Evolutionary conservation across 35 echinoderm and acorn worm species (phyloP), one percentile per base, ranked within the genome.

Genomic region (Lytechinus pictus): DNA sequence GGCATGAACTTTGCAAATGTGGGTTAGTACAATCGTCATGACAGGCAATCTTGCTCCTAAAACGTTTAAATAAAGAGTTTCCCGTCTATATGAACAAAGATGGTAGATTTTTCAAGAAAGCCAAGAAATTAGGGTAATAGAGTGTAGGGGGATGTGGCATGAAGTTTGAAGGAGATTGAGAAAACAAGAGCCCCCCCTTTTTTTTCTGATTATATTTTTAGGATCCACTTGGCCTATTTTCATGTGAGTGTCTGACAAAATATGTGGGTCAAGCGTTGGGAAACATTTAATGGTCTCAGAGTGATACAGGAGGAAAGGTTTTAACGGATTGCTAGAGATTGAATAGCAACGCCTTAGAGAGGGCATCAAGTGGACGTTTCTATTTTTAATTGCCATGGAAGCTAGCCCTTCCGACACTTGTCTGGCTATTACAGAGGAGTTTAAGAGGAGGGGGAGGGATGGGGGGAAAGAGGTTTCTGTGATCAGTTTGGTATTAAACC

Each of bases 141-240:
- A 79, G 66, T 79, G 66, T n/a, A 79, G 16, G 19, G 66, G 66
- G 66, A 79, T 79, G 66, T 7, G 8, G 66, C 66, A n/a, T 79
- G 66, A 79, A 79, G 66, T 79, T 79, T 79, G 66, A 7, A 79
- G 66, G 66, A 24, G 66, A 79, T 24, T 79, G 66, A 79, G 66
- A 79, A 79, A 79, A 79, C 66, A 79, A 79, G 66, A 79, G 66
- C 19, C 14, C 14, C n/a, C n/a, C n/a, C 21, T 79, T 5, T 79
- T 79, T 14, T 79, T 24, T 79, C 19, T 24, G 16, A 90, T 90
- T 90, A 90, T 93, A 93, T 93, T 55, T 93, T 93, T 93, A 55
- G 92, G 54, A 54, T 57, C 92, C 92, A 93, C 92, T 93, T 93
- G 92, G 92, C 92, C 92, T 57, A 93, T 53, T 53, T 93, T 27